These are phyloP conservation scores for Plecotus auritus DNA, from an alignment of 2,113 vertebrate species.

Conservation along the genomic window DNA sequence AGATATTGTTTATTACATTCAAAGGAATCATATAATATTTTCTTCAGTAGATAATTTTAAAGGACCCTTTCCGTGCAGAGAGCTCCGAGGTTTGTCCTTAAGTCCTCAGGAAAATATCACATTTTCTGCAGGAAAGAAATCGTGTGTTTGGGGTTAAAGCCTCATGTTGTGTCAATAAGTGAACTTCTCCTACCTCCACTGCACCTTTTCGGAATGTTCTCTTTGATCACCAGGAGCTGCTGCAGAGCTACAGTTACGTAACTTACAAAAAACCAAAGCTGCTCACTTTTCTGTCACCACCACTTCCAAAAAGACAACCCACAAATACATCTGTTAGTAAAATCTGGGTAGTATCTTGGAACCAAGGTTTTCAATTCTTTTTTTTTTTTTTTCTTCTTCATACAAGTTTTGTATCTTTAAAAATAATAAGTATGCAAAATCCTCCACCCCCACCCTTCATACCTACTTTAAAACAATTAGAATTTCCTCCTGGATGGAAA, in stretches of 20 bases:
- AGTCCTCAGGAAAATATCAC: slow-evolving; percentile 65
- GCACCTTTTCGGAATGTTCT: slow-evolving; percentile 38
- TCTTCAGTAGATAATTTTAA: slow-evolving; percentile 72
- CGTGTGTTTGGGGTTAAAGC: slow-evolving; percentile 49
- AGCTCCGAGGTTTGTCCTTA: slow-evolving; percentile 57
- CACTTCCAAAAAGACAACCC: slow-evolving; percentile 42
- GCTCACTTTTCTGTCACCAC: slow-evolving; percentile 11
- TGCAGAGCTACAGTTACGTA: neutral
- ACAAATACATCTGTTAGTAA: slow-evolving; percentile 23
- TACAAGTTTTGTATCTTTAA: slow-evolving; percentile 11
- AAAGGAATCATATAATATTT: slow-evolving; percentile 68
- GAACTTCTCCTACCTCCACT: slow-evolving; percentile 30
- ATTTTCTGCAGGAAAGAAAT: slow-evolving; percentile 58
- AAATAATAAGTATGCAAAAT: neutral
- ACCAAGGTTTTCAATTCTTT: slow-evolving; percentile 34
- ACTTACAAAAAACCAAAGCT: neutral
- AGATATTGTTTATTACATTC: slow-evolving; percentile 74
- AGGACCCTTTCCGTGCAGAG: slow-evolving; percentile 55
- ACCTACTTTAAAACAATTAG: neutral
- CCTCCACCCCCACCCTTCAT: neutral
- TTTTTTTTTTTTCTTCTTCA: neutral
- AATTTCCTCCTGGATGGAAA: slow-evolving; percentile 27
- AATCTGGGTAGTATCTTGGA: slow-evolving; percentile 41
- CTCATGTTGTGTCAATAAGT: slow-evolving; percentile 51
- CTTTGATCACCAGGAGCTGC: neutral